A percentile compares a stretch with the other conserved stretches of the same genome.
Conservation (phyloP, 2,113 vertebrate species). For the Muscicapa adusta region DNA sequence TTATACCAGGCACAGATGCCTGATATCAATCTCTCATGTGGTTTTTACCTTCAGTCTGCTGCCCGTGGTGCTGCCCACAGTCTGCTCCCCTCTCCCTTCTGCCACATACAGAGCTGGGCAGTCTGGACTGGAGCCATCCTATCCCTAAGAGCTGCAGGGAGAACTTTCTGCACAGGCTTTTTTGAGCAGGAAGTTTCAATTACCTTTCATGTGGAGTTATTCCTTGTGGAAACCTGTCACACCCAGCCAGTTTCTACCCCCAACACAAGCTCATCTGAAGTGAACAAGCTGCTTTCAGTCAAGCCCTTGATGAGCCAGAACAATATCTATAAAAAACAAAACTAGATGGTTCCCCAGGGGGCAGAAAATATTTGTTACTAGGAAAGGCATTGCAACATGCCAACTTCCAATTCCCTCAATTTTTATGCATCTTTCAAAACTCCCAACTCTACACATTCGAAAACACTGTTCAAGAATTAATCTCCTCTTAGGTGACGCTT, state of each 20-base stretch:
- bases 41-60: neutral
- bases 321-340: neutral
- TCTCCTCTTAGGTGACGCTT: slow-evolving; percentile 18
- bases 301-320: neutral
- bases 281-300: neutral
- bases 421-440: neutral
- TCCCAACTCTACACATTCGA: neutral
- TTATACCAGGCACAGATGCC: neutral
- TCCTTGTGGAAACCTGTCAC: neutral
- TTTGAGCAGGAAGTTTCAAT: neutral
- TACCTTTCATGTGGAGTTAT: neutral
- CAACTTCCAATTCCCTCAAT: neutral
- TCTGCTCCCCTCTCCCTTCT: neutral
- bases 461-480: slow-evolving; percentile 24
- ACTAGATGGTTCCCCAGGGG: neutral
- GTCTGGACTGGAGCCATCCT: neutral
- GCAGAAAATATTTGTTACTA: neutral
- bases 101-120: neutral
- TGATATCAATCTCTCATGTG: neutral
- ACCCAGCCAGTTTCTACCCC: neutral
- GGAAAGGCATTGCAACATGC: neutral
- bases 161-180: neutral
- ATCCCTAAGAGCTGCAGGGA: neutral
- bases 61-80: accelerated
- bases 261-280: neutral